Percentiles rank a stretch among this genome's conserved stretches.
These are phyloP conservation scores for Rhinoraja longicauda DNA, from an alignment of 2,797 vertebrate genomes.

Conservation along the genomic window DNA sequence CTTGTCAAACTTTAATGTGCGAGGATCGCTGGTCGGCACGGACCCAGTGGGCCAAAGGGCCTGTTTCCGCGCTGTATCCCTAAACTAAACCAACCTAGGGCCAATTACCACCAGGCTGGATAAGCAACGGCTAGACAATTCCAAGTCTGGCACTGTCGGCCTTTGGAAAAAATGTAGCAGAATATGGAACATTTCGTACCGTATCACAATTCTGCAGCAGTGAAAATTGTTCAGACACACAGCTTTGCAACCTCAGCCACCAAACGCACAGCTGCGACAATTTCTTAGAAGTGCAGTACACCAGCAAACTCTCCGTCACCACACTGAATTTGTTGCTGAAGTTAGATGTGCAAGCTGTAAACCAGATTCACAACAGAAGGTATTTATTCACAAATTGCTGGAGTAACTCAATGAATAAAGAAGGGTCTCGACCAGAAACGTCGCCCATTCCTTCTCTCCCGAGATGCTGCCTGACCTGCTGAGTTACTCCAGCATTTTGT, in stretches of 20 bases:
- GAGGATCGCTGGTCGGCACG: no score
- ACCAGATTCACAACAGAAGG: neutral
- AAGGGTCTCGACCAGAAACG: no score
- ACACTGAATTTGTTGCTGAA: no score
- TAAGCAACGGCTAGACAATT: neutral
- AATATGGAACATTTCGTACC: constrained; percentile 11
- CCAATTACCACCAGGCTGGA: neutral
- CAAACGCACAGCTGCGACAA: neutral
- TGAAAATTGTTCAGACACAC: neutral
- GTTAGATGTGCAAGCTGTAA: neutral
- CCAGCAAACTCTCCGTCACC: neutral
- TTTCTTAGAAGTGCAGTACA: neutral
- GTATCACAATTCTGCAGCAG: neutral
- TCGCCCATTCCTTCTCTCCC: no score
- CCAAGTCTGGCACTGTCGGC: neutral
- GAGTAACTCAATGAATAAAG: no score
- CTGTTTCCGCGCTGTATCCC: no score
- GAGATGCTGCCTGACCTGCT: no score
- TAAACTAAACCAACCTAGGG: no score
- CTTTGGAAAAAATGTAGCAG: neutral
- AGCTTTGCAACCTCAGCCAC: neutral
- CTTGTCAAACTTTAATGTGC: no score
- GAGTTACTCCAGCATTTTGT: no score
- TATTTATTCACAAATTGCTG: no score
- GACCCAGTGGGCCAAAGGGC: no score